phyloP scores from a whole-genome alignment of 2,888 invertebrate genomes.

The Craniophora ligustri region DNA sequence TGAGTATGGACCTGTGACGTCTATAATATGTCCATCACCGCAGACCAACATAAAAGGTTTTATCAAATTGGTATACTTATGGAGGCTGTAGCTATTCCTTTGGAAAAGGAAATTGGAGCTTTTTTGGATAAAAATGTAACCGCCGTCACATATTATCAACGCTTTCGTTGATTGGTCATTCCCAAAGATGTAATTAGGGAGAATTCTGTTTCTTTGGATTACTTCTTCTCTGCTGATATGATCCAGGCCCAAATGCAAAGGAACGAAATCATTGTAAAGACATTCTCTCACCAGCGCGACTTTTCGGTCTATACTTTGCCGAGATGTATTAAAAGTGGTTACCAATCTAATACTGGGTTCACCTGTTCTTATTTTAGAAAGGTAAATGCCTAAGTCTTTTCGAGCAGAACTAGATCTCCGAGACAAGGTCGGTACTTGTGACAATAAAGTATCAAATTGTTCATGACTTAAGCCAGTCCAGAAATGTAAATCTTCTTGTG shows the following conservation, averaged over 20 bases:
- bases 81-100: conserved; percentile 35
- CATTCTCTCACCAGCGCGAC: conserved; percentile 1
- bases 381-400: conserved; percentile 16
- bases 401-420: conserved; percentile 3
- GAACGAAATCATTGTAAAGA: conserved; percentile 17
- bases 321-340: conserved; percentile 8
- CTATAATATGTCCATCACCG: conserved; percentile 32
- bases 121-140: conserved; percentile 40
- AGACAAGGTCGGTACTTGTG: conserved; percentile 14
- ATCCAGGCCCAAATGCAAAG: conserved; percentile 19
- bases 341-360: conserved; percentile 16
- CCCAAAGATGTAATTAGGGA: conserved; percentile 1
- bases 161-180: conserved; percentile 10
- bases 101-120: conserved; percentile 38
- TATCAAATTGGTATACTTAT: conserved; percentile 21
- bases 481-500: conserved; percentile 16
- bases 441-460: conserved; percentile 14
- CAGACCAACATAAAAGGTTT: conserved; percentile 21
- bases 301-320: conserved; percentile 5
- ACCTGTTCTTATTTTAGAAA: conserved; percentile 29
- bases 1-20: conserved; percentile 31
- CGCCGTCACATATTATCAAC: conserved; percentile 16
- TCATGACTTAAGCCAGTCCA: conserved; percentile 17
- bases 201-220: conserved; percentile 2
- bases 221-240: conserved; percentile 21